Conservation (phyloP, 2,888 invertebrate genomes). For the Drosophila cognata region DNA sequence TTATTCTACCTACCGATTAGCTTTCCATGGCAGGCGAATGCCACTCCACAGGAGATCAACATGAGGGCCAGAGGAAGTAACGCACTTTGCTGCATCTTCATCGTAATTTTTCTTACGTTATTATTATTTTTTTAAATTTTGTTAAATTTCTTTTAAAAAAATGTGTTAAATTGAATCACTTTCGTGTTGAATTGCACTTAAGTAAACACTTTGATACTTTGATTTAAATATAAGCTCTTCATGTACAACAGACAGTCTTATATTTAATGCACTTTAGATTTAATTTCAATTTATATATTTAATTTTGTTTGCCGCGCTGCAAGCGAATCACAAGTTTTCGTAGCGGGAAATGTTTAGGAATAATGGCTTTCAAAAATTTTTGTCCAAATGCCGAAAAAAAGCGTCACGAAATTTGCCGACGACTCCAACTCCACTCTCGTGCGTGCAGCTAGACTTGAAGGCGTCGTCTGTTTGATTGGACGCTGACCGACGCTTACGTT, state of each 20-base stretch:
- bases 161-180: conserved; percentile 17
- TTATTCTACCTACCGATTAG: conserved; percentile 79
- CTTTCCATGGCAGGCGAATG: conserved; percentile 82
- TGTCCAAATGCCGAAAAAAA: conserved; percentile 63
- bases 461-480: conserved; percentile 85
- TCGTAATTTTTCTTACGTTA: conserved; percentile 26
- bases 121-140: conserved; percentile 1
- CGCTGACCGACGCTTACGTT: conserved; percentile 80
- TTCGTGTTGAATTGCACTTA: conserved; percentile 31
- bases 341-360: neutral
- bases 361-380: conserved; percentile 36
- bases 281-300: conserved; percentile 21
- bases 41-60: conserved; percentile 75
- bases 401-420: conserved; percentile 71
- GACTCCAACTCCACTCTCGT: conserved; percentile 84
- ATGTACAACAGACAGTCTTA: conserved; percentile 72
- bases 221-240: conserved; percentile 70
- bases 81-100: conserved; percentile 68
- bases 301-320: conserved; percentile 57
- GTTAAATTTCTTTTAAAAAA: neutral
- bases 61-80: conserved; percentile 63
- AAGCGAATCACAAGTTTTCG: conserved; percentile 31
- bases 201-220: conserved; percentile 35
- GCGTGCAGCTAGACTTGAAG: conserved; percentile 85
- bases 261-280: conserved; percentile 58